Conservation (phyloP, 2,797 vertebrate genomes). For the Synanceia verrucosa region DNA sequence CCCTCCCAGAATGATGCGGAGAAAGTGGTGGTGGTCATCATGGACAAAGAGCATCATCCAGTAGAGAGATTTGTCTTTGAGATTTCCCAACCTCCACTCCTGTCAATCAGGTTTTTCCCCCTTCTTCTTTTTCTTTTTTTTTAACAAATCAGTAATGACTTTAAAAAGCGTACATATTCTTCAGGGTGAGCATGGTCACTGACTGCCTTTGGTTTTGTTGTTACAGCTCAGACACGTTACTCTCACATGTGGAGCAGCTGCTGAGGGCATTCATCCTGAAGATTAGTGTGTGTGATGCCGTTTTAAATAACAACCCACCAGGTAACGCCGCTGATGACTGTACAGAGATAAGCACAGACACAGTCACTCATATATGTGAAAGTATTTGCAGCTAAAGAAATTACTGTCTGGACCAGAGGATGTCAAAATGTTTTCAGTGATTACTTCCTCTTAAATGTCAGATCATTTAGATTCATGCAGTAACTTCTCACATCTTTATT, state of each 20-base stretch:
- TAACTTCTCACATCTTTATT: neutral
- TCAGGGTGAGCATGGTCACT: neutral
- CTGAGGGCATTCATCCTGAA: conserved; percentile 97
- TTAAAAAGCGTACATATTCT: neutral
- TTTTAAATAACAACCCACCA: conserved; percentile 95
- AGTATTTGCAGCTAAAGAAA: neutral
- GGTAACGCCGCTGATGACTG: conserved; percentile 74
- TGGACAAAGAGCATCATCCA: conserved; percentile 98
- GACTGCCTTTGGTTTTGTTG: conserved; percentile 9
- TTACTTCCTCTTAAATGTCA: neutral
- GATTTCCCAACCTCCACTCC: conserved; percentile 93
- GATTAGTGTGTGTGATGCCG: conserved; percentile 97
- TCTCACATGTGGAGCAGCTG: conserved; percentile 95
- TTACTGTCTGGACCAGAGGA: neutral
- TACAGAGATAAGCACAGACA: neutral
- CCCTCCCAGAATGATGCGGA: conserved; percentile 92
- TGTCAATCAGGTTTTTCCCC: conserved; percentile 89
- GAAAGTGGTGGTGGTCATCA: conserved; percentile 96
- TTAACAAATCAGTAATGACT: neutral
- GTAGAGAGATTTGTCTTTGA: conserved; percentile 99
- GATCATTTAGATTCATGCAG: neutral
- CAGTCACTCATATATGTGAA: neutral
- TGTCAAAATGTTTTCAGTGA: neutral
- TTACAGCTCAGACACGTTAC: conserved; percentile 90
- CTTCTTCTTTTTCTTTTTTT: neutral